phyloP scores from a whole-genome alignment of 2,888 invertebrate genomes.

The Eremobia ochroleuca region DNA sequence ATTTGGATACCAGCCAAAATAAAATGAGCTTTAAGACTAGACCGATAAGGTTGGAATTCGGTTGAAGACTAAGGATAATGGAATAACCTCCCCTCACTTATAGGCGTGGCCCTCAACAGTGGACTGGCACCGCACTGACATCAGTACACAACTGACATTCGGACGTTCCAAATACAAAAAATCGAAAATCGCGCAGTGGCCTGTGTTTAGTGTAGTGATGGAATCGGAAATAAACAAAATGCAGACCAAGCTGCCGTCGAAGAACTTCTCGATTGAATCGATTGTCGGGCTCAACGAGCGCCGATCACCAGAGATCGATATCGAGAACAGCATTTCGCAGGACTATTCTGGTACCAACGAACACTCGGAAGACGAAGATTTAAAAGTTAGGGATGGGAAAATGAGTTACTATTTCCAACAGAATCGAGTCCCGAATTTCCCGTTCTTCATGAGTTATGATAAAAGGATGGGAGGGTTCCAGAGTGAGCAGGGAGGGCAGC shows the following conservation, averaged over 20 bases:
- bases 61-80: slow-evolving; percentile 20
- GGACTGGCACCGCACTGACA: slow-evolving; percentile 69
- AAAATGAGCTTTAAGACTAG: neutral
- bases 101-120: slow-evolving; percentile 77
- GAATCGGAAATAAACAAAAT: slow-evolving; percentile 87
- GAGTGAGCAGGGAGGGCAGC: slow-evolving; percentile 75
- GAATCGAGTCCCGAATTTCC: slow-evolving; percentile 86
- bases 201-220: slow-evolving; percentile 77
- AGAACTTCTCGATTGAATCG: slow-evolving; percentile 93
- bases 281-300: slow-evolving; percentile 88
- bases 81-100: slow-evolving; percentile 71
- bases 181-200: slow-evolving; percentile 66
- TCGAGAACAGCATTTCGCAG: slow-evolving; percentile 85
- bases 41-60: slow-evolving; percentile 26
- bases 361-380: slow-evolving; percentile 84
- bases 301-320: slow-evolving; percentile 87
- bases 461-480: slow-evolving; percentile 80
- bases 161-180: slow-evolving; percentile 77
- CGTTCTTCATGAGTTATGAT: slow-evolving; percentile 89
- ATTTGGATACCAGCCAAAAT: neutral
- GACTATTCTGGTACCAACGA: slow-evolving; percentile 80
- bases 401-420: slow-evolving; percentile 88
- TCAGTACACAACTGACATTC: slow-evolving; percentile 78
- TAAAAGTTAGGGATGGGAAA: slow-evolving; percentile 83
- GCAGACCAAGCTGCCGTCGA: slow-evolving; percentile 89